Evolutionary conservation across 2,888 invertebrate species (phyloP), one percentile per base, ranked within the genome.

Genomic region (Tromatobia lineatoria): DNA sequence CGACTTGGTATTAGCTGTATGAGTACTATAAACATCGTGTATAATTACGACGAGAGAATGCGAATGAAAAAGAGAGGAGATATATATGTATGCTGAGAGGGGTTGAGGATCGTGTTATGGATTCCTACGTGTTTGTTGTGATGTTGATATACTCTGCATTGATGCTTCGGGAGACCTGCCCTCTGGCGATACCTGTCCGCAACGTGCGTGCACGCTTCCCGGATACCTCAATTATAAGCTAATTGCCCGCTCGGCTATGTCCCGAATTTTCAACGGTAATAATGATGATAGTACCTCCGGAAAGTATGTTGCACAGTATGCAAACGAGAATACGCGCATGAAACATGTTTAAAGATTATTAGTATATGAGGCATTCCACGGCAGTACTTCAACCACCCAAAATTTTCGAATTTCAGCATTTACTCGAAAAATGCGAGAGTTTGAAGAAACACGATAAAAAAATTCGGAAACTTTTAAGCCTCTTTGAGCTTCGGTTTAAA

Each of bases 201-300:
- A 25, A 50, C 57, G 34, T 70, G 66, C 50, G 71, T 59, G n/a
- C 83, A n/a, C 45, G 73, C 74, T 69, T 29, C 71, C 64, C 67
- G 66, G 69, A 76, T 76, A 71, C 83, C 71, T 80, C 67, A 80
- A 83, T 83, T 69, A 83, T 73, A 73, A 45, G 47, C 67, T 77
- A 77, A 83, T 83, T 80, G 66, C 71, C 20, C 42, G 71, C 50
- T 76, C 76, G 52, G 76, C 34, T 76, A 61, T 67, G 52, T 34
- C 54, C 34, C 59, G 54, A 80, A 73, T 77, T 69, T 77, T 83
- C 80, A 29, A 59, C 64, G 52, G 71, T 79, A 57, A 80, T 66
- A 78, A 64, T 20, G 34, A 61, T 20, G 29, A 50, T 50, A 29
- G 20, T 11, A 29, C 20, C 15, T 13, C 70, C 38, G 47, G 18